Evolutionary conservation across 2,888 invertebrate species (phyloP).

Genomic region (Deilephila porcellus): DNA sequence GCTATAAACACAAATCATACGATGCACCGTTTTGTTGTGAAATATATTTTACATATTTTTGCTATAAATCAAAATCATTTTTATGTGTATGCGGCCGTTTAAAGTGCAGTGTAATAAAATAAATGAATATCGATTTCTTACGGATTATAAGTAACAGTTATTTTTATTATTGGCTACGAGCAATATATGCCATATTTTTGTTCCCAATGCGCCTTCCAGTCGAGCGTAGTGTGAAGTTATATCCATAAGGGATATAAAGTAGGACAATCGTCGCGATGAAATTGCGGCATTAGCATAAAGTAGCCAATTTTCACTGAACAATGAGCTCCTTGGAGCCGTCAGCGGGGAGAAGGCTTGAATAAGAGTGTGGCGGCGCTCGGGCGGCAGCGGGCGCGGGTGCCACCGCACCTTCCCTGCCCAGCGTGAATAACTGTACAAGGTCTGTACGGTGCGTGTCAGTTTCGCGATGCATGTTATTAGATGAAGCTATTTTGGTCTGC

Average conservation of each 20-base stretch:
- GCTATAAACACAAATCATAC: conserved; percentile 49
- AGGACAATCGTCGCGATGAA: conserved; percentile 19
- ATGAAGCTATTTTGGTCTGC: conserved; percentile 75
- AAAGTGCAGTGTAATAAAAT: conserved; percentile 29
- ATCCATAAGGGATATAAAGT: conserved; percentile 6
- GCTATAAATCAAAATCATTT: conserved; percentile 29
- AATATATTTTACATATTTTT: conserved; percentile 34
- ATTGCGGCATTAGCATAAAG: conserved; percentile 28
- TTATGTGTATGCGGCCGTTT: conserved; percentile 27
- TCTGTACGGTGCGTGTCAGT: conserved; percentile 56
- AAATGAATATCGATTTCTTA: conserved; percentile 28
- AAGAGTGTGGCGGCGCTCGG: not conserved
- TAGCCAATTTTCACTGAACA: conserved; percentile 26
- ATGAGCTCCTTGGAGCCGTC: conserved; percentile 20
- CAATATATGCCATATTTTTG: not conserved
- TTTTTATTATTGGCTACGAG: conserved; percentile 15
- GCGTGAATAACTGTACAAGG: conserved; percentile 63
- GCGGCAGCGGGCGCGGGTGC: conserved; percentile 34
- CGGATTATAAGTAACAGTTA: conserved; percentile 12
- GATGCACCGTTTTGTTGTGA: conserved; percentile 40
- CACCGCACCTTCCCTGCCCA: conserved; percentile 45
- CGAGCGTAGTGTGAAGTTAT: not conserved
- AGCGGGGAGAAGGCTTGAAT: conserved; percentile 29
- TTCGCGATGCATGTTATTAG: conserved; percentile 70
- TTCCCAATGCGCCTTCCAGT: conserved; percentile 1